Evolutionary conservation across 1,140 invertebrate genomes (phyloP).

Genomic region (Drosophila arizonae): DNA sequence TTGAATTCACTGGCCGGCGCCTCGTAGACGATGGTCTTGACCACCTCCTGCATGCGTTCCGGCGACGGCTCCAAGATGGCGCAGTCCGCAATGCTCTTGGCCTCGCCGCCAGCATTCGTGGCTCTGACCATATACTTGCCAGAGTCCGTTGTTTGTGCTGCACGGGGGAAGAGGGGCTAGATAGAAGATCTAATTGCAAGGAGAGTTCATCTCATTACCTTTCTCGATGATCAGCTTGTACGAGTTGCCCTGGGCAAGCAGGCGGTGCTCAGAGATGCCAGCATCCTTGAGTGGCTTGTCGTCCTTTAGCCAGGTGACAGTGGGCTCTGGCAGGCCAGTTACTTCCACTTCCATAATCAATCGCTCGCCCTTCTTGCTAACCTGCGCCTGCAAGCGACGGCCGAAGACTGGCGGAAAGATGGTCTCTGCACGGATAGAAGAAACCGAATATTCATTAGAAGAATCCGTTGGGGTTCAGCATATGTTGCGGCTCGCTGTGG

Average conservation of each 20-base stretch:
- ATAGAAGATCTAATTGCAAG: neutral
- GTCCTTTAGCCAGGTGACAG: slow-evolving; percentile 90
- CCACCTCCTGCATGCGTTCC: slow-evolving; percentile 87
- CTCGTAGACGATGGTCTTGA: slow-evolving; percentile 87
- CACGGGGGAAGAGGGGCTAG: neutral
- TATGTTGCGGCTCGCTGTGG: slow-evolving; percentile 27
- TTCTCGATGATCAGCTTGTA: slow-evolving; percentile 88
- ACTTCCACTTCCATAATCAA: slow-evolving; percentile 91
- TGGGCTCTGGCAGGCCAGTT: slow-evolving; percentile 89
- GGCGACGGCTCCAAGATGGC: slow-evolving; percentile 89
- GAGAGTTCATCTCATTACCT: slow-evolving; percentile 83
- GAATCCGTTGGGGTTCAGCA: slow-evolving; percentile 17
- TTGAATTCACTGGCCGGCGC: slow-evolving; percentile 72
- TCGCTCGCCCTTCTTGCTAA: slow-evolving; percentile 88
- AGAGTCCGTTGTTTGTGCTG: slow-evolving; percentile 85
- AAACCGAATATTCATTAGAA: slow-evolving; percentile 19
- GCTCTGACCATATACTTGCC: slow-evolving; percentile 90
- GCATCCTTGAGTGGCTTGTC: slow-evolving; percentile 85
- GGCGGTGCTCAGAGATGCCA: slow-evolving; percentile 82
- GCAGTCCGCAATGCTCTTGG: slow-evolving; percentile 90
- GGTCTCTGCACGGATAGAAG: slow-evolving; percentile 84
- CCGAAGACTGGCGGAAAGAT: slow-evolving; percentile 92
- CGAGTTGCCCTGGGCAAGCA: slow-evolving; percentile 87
- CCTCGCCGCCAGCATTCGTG: slow-evolving; percentile 89
- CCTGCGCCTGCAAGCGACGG: slow-evolving; percentile 89